phyloP scores from a whole-genome alignment of 2,888 invertebrate species.

The Zaprionus bogoriensis region DNA sequence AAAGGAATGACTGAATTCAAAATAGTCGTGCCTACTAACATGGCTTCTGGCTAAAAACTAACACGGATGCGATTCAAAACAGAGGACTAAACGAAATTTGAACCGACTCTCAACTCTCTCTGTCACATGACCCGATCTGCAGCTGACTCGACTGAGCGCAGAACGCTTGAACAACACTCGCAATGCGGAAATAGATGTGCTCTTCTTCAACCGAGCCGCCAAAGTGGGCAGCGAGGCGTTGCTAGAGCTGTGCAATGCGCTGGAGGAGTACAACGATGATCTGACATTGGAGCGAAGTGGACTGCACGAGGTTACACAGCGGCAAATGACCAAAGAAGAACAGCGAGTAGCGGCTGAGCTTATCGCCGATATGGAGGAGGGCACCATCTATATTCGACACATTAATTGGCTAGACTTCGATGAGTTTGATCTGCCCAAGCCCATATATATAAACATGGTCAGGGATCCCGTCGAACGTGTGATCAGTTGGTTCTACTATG shows the following conservation, averaged over 20 bases:
- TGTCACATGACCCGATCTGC: constrained; percentile 4
- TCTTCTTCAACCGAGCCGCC: constrained; percentile 96
- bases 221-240: constrained; percentile 95
- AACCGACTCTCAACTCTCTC: background rate
- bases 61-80: background rate
- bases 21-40: too few relatives aligned
- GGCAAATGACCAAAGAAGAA: constrained; percentile 31
- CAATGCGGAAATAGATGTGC: constrained; percentile 87
- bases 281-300: constrained; percentile 54
- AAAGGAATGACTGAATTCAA: too few relatives aligned
- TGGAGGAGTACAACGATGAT: constrained; percentile 52
- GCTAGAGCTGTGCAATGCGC: constrained; percentile 85
- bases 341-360: constrained; percentile 46
- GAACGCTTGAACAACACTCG: constrained; percentile 89
- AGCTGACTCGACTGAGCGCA: constrained; percentile 62
- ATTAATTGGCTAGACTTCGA: constrained; percentile 92
- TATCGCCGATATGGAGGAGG: constrained; percentile 88
- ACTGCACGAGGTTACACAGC: background rate
- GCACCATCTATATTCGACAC: constrained; percentile 92
- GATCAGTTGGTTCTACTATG: constrained; percentile 95
- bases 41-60: background rate
- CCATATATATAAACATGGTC: constrained; percentile 91
- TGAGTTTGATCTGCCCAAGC: constrained; percentile 90
- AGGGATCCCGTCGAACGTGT: constrained; percentile 94
- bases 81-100: background rate